Conservation (phyloP, 2,888 invertebrate genomes). For the Eurois occulta region DNA sequence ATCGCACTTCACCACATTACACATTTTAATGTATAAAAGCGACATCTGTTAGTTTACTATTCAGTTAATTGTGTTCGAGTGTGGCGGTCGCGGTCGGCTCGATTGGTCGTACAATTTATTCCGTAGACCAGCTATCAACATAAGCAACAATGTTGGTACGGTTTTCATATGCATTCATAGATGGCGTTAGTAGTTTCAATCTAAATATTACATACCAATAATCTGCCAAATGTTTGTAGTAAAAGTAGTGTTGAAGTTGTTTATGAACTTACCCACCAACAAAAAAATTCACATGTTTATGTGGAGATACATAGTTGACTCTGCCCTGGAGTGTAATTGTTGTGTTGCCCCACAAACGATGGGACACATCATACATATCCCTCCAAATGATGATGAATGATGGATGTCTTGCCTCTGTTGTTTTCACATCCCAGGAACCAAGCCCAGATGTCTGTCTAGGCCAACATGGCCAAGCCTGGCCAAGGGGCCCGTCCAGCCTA, state of each 20-base stretch:
- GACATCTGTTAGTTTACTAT: slow-evolving; percentile 33
- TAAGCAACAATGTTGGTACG: too few species aligned
- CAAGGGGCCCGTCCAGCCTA: too few species aligned
- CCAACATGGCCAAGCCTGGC: too few species aligned
- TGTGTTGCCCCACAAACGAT: background rate
- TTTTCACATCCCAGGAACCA: too few species aligned
- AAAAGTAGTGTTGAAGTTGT: background rate
- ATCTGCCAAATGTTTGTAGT: background rate
- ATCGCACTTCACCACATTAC: background rate
- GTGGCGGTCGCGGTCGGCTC: background rate
- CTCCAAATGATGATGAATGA: too few species aligned
- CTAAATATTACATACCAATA: background rate
- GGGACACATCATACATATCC: too few species aligned
- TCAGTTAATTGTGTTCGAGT: slow-evolving; percentile 1
- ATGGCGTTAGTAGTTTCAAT: slow-evolving; percentile 25
- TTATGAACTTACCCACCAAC: background rate
- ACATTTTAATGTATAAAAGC: background rate
- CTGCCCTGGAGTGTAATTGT: background rate
- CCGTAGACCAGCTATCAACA: background rate
- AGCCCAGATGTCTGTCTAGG: too few species aligned
- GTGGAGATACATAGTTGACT: background rate
- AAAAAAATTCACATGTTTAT: background rate
- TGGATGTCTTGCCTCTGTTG: too few species aligned
- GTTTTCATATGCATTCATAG: slow-evolving; percentile 13
- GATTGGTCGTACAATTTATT: background rate